phyloP scores from a whole-genome alignment of 2,113 vertebrate species.

The Eclectus roratus region DNA sequence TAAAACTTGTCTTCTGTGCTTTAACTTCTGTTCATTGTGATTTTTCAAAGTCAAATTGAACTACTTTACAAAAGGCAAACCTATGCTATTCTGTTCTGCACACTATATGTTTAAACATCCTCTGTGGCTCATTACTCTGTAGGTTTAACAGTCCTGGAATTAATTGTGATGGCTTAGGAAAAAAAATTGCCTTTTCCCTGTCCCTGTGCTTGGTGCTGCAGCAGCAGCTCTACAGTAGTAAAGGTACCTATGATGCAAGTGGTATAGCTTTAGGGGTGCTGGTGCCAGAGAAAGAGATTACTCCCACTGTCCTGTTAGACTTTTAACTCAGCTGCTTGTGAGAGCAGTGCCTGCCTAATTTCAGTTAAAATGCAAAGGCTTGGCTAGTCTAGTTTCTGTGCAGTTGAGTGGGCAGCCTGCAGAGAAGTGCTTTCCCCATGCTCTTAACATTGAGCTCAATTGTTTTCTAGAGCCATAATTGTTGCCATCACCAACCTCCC shows the following conservation, averaged over 20 bases:
- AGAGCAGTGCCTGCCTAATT: neutral
- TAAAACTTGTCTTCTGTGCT: neutral
- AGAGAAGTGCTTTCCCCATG: neutral
- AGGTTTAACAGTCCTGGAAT: neutral
- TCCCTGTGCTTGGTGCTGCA: fast-evolving
- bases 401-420: neutral
- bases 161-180: neutral
- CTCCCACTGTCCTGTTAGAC: fast-evolving
- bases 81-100: neutral
- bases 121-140: neutral
- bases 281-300: neutral
- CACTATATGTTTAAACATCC: neutral
- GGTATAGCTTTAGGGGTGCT: neutral
- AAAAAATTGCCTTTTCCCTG: neutral
- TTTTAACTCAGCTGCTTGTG: neutral
- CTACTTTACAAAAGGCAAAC: neutral
- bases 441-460: neutral
- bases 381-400: neutral
- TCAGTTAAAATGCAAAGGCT: neutral
- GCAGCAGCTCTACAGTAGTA: neutral
- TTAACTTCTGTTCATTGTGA: neutral
- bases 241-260: neutral
- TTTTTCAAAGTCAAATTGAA: neutral
- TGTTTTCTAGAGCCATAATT: neutral
- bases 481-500: fast-evolving